These are phyloP conservation scores for Euwallacea fornicatus DNA, from an alignment of 1,140 invertebrate species.

Conservation along the genomic window DNA sequence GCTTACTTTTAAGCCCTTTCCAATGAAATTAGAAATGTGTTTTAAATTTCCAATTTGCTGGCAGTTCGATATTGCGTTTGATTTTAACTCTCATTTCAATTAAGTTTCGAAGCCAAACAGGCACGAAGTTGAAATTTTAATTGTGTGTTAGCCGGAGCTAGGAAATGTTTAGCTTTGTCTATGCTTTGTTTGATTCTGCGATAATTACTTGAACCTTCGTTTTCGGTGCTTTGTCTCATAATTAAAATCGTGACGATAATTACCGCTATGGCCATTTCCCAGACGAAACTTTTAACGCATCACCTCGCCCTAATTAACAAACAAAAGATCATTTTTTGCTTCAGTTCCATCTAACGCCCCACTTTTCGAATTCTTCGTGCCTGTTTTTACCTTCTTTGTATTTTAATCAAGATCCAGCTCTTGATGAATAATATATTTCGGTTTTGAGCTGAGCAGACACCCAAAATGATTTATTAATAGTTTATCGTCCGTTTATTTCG, in stretches of 20 bases:
- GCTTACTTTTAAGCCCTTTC: background rate
- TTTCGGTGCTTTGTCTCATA: slow-evolving; percentile 1
- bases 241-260: slow-evolving; percentile 4
- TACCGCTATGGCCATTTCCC: slow-evolving; percentile 7
- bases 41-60: slow-evolving; percentile 22
- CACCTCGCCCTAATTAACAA: slow-evolving; percentile 33
- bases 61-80: slow-evolving; percentile 20
- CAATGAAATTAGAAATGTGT: slow-evolving; percentile 21
- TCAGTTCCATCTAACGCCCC: slow-evolving; percentile 23
- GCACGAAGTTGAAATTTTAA: slow-evolving; percentile 4
- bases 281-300: slow-evolving; percentile 30
- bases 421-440: slow-evolving; percentile 17
- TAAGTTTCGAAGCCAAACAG: slow-evolving; percentile 16
- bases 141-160: background rate
- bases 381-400: slow-evolving; percentile 23
- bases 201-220: background rate
- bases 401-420: slow-evolving; percentile 14
- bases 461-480: slow-evolving; percentile 18
- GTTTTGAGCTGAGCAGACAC: background rate
- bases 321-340: slow-evolving; percentile 29
- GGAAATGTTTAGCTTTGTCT: background rate
- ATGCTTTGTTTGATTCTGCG: background rate
- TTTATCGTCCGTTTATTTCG: background rate
- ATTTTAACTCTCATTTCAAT: slow-evolving; percentile 20
- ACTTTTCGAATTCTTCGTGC: slow-evolving; percentile 6